Percentiles rank a stretch among this genome's conserved stretches.
phyloP scores from a whole-genome alignment of 2,113 vertebrate genomes.

The Apeltes quadracus region DNA sequence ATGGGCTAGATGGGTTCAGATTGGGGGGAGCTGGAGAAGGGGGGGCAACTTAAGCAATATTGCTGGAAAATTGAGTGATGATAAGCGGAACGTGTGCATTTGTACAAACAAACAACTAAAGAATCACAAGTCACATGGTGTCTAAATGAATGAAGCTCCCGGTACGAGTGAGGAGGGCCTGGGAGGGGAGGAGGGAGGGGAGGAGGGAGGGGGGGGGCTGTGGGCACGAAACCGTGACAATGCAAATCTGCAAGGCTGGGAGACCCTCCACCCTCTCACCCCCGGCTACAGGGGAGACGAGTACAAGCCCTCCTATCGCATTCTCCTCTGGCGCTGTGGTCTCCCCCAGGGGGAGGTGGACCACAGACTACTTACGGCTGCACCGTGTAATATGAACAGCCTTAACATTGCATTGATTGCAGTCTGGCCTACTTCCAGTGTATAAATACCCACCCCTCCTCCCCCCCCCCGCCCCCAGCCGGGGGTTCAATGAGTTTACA shows the following conservation, averaged over 20 bases:
- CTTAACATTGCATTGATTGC: conserved; percentile 71
- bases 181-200: background rate
- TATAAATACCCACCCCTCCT: conserved; percentile 60
- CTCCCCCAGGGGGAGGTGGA: conserved; percentile 49
- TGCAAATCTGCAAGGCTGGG: conserved; percentile 43
- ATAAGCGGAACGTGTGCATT: conserved; percentile 42
- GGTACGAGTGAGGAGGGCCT: conserved; percentile 19
- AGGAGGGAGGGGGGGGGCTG: conserved; percentile 25
- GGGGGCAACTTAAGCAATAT: background rate
- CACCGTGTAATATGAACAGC: conserved; percentile 62
- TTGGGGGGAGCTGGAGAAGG: background rate
- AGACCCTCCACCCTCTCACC: too few relatives aligned
- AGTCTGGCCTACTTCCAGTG: conserved; percentile 67
- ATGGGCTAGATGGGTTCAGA: conserved; percentile 23
- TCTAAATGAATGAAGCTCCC: conserved; percentile 35
- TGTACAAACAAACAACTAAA: conserved; percentile 44
- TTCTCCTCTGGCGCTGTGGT: conserved; percentile 29
- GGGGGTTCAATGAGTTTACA: conserved; percentile 66
- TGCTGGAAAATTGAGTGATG: conserved; percentile 27
- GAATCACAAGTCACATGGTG: conserved; percentile 40
- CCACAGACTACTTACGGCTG: conserved; percentile 62
- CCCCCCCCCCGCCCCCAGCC: conserved; percentile 2
- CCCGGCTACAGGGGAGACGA: too few relatives aligned
- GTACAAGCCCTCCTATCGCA: conserved; percentile 49
- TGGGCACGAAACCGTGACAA: conserved; percentile 59